Conservation (phyloP, 2,888 invertebrate genomes). For the Hypselothyrea guttata region DNA sequence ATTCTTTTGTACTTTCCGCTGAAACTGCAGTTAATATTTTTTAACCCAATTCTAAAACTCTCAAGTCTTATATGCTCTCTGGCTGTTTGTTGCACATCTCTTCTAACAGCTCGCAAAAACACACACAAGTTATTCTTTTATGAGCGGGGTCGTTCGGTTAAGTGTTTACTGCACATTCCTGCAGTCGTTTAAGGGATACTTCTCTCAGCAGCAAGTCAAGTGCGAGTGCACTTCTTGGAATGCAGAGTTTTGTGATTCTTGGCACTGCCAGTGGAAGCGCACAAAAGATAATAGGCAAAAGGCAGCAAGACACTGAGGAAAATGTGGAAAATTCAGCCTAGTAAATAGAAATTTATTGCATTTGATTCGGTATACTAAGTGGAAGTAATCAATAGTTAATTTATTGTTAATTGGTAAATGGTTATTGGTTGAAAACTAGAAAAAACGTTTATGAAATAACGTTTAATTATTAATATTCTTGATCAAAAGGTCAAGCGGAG, state of each 20-base stretch:
- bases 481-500: too few relatives aligned
- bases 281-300: slow-evolving; percentile 29
- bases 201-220: slow-evolving; percentile 44
- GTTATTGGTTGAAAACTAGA: too few relatives aligned
- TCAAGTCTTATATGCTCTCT: slow-evolving; percentile 5
- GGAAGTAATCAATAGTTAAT: too few relatives aligned
- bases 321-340: too few relatives aligned
- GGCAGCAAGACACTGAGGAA: too few relatives aligned
- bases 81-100: slow-evolving; percentile 10
- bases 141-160: slow-evolving; percentile 34
- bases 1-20: slow-evolving; percentile 53
- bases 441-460: too few relatives aligned
- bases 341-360: too few relatives aligned
- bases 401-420: too few relatives aligned
- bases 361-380: too few relatives aligned
- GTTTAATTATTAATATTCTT: too few relatives aligned
- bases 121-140: slow-evolving; percentile 50
- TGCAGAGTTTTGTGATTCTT: slow-evolving; percentile 41
- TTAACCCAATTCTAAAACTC: slow-evolving; percentile 55
- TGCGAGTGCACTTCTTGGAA: slow-evolving; percentile 58
- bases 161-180: slow-evolving; percentile 53
- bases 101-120: slow-evolving; percentile 29
- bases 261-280: slow-evolving; percentile 22
- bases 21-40: slow-evolving; percentile 45
- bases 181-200: slow-evolving; percentile 40